These are phyloP conservation scores for Chaenogobius annularis DNA, from an alignment of 2,113 vertebrate genomes.

Conservation along the genomic window DNA sequence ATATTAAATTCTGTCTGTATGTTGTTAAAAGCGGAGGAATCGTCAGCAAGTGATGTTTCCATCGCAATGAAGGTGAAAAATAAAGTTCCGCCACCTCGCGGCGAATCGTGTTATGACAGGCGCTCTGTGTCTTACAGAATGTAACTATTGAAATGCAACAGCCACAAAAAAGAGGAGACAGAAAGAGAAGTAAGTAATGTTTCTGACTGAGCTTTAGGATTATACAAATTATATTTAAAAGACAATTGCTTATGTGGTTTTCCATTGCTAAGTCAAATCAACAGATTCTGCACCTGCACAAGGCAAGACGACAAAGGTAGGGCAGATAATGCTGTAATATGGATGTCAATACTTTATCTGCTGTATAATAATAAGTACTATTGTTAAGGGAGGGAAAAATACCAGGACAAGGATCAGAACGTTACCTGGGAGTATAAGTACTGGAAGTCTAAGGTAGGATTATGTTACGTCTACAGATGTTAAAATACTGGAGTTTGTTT, in stretches of 20 bases:
- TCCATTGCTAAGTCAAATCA: constrained; percentile 31
- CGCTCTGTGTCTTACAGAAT: constrained; percentile 32
- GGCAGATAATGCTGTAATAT: neutral
- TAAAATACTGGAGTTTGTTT: neutral
- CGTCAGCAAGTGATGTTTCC: constrained; percentile 63
- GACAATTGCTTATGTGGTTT: neutral
- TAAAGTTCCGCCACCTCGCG: neutral
- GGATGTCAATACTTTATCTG: neutral
- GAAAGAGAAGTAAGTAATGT: constrained; percentile 56
- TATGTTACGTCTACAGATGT: neutral
- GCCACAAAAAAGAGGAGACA: constrained; percentile 47
- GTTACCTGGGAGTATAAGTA: constrained; percentile 41
- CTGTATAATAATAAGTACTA: neutral
- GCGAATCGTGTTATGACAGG: neutral
- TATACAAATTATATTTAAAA: neutral
- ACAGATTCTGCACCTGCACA: constrained; percentile 4
- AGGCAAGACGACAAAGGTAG: constrained; percentile 36
- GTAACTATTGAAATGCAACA: constrained; percentile 55
- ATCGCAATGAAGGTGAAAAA: constrained; percentile 68
- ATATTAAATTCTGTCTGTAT: neutral
- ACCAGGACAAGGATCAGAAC: constrained; percentile 10
- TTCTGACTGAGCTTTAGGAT: neutral
- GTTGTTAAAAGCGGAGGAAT: constrained; percentile 36
- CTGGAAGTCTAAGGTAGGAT: constrained; percentile 52
- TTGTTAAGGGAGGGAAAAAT: constrained; percentile 28